A percentile compares a stretch with the other conserved stretches of the same genome.
Evolutionary conservation across 92 coral and sea anemone species (phyloP).

Genomic region (Palythoa caribaeorum): DNA sequence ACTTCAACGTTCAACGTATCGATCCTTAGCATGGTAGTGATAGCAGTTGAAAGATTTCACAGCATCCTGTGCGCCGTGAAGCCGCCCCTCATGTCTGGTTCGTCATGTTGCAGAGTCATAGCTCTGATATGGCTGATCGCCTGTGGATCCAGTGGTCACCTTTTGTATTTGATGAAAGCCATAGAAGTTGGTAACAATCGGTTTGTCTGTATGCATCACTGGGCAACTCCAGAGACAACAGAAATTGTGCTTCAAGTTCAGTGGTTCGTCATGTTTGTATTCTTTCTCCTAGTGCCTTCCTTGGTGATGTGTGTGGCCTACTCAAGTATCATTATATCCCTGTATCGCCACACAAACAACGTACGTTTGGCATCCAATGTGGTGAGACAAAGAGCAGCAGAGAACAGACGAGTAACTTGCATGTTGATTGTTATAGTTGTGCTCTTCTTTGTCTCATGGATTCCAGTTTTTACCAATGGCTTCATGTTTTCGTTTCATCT

Average conservation of each 20-base stretch:
- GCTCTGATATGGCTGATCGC: constrained; percentile 12
- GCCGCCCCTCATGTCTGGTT: constrained; percentile 10
- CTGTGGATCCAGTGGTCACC: background rate
- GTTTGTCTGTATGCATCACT: background rate
- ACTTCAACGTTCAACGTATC: constrained; percentile 30
- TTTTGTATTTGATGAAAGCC: background rate
- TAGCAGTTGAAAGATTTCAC: constrained; percentile 31
- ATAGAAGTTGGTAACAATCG: background rate
- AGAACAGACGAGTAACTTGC: constrained; percentile 22
- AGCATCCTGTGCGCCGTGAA: constrained; percentile 10
- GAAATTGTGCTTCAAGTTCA: background rate
- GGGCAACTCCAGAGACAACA: background rate
- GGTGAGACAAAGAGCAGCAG: constrained; percentile 8
- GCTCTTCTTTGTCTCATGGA: constrained; percentile 23
- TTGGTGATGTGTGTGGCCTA: constrained; percentile 5
- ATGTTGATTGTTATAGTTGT: background rate
- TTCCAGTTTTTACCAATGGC: background rate
- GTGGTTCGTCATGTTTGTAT: background rate
- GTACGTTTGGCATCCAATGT: background rate
- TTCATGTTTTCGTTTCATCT: constrained; percentile 4
- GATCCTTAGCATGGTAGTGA: constrained; percentile 13
- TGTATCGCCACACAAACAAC: constrained; percentile 16
- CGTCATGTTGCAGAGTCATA: background rate
- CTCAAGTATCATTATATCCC: background rate
- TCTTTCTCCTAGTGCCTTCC: background rate